Conservation (phyloP, 2,113 vertebrate species). For the Procavia capensis region DNA sequence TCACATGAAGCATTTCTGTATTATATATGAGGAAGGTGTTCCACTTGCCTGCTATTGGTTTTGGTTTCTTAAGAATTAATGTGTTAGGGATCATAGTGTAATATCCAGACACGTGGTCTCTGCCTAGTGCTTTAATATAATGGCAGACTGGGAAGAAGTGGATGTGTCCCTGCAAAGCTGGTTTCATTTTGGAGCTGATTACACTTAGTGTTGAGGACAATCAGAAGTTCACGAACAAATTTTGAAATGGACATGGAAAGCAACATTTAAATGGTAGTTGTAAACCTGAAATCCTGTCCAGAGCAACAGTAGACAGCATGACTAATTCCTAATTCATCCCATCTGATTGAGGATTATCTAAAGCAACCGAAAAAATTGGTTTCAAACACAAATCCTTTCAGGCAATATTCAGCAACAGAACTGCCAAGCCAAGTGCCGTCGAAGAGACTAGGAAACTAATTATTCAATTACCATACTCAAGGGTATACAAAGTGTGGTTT, state of each 20-base stretch:
- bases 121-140: constrained; percentile 65
- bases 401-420: constrained; percentile 58
- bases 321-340: constrained; percentile 52
- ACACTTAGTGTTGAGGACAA: constrained; percentile 72
- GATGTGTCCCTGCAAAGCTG: constrained; percentile 76
- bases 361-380: constrained; percentile 56
- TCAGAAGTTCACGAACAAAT: constrained; percentile 52
- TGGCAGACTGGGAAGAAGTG: constrained; percentile 41
- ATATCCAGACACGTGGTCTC: constrained; percentile 35
- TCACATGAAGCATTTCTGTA: constrained; percentile 48
- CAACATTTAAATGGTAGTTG: constrained; percentile 50
- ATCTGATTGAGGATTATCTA: not conserved
- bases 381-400: constrained; percentile 56
- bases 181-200: constrained; percentile 68
- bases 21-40: constrained; percentile 52
- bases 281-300: constrained; percentile 65
- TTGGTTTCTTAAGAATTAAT: too few relatives aligned
- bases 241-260: constrained; percentile 66
- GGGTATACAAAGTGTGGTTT: constrained; percentile 9
- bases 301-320: constrained; percentile 15
- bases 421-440: too few relatives aligned
- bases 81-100: constrained; percentile 55
- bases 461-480: constrained; percentile 47
- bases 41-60: constrained; percentile 44
- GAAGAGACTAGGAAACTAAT: constrained; percentile 57